Evolutionary conservation across 2,797 vertebrate genomes (phyloP).

Genomic region (Chiloscyllium punctatum): DNA sequence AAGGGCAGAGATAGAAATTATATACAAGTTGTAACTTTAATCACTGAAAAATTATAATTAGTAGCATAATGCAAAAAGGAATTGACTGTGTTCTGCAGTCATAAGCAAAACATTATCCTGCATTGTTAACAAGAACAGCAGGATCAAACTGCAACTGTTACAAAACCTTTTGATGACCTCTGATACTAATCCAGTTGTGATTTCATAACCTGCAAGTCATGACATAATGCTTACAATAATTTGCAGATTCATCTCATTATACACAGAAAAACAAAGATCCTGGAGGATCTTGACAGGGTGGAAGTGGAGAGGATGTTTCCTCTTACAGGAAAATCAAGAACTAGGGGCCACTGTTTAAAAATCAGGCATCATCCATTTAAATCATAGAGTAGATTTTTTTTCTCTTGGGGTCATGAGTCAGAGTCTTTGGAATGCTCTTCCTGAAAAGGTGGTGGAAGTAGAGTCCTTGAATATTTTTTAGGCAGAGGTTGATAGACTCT

Average conservation of each 20-base stretch:
- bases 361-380: too few species aligned
- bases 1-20: neutral
- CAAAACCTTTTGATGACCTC: neutral
- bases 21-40: neutral
- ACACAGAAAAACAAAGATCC: neutral
- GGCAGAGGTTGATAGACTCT: too few species aligned
- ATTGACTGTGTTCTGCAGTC: neutral
- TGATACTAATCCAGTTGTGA: neutral
- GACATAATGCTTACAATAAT: neutral
- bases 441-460: too few species aligned
- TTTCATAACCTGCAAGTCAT: neutral
- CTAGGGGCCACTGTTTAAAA: too few species aligned
- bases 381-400: too few species aligned
- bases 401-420: too few species aligned
- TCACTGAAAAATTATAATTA: neutral
- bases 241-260: neutral
- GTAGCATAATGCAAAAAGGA: neutral
- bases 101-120: neutral
- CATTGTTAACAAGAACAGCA: neutral
- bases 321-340: too few species aligned
- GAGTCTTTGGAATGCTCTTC: too few species aligned
- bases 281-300: too few species aligned
- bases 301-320: too few species aligned
- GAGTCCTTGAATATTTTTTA: too few species aligned
- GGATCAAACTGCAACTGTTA: conserved; percentile 10